phyloP scores from a whole-genome alignment of 2,888 invertebrate species.

The Orthosia gothica region DNA sequence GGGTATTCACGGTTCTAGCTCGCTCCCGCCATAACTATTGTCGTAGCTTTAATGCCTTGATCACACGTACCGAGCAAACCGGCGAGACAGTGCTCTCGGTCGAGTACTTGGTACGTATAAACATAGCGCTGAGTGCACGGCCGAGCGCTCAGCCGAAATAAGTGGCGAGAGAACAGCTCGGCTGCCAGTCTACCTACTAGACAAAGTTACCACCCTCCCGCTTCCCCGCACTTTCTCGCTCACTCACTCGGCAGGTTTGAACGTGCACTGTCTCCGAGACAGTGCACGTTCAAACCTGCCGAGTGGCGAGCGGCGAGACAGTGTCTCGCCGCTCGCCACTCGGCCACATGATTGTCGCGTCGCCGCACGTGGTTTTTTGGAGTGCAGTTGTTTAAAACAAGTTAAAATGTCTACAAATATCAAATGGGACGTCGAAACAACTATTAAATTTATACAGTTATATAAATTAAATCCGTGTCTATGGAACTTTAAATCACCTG shows the following conservation, averaged over 20 bases:
- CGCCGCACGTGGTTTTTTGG: slow-evolving; percentile 17
- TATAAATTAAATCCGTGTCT: slow-evolving; percentile 47
- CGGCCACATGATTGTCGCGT: slow-evolving; percentile 22
- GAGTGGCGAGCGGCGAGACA: no score
- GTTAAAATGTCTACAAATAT: slow-evolving; percentile 25
- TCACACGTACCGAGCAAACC: no score
- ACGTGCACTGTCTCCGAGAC: slow-evolving; percentile 45
- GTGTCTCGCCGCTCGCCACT: slow-evolving; percentile 16
- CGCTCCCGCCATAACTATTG: no score
- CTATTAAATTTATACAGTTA: slow-evolving; percentile 49
- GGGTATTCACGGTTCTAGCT: no score
- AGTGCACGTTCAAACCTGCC: no score
- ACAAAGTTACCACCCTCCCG: slow-evolving; percentile 28
- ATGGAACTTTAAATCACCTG: slow-evolving; percentile 19
- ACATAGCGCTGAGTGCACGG: no score
- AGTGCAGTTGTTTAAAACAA: slow-evolving; percentile 16
- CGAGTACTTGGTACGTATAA: no score
- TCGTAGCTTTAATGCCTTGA: no score
- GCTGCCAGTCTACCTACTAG: slow-evolving; percentile 3
- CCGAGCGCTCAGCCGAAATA: no score
- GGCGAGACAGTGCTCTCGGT: no score
- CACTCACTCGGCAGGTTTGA: slow-evolving; percentile 42
- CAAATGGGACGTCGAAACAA: slow-evolving; percentile 42
- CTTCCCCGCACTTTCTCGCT: slow-evolving; percentile 42
- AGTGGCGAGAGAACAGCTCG: no score